These are phyloP conservation scores for Siphlonurus alternatus DNA, from an alignment of 2,888 invertebrate genomes.

Conservation along the genomic window DNA sequence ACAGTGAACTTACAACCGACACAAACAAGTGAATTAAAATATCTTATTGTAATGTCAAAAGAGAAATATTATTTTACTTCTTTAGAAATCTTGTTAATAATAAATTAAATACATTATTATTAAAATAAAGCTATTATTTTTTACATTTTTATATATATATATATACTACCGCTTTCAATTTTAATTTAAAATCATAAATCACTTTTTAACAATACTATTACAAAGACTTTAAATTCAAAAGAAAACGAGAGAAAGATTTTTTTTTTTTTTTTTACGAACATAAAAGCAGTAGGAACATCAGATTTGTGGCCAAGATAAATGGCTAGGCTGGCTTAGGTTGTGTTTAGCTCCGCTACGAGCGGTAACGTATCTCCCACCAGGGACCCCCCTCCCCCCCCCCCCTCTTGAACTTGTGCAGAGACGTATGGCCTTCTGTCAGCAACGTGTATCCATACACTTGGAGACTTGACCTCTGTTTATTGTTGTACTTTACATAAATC, in stretches of 20 bases:
- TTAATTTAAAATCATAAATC: background rate
- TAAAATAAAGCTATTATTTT: background rate
- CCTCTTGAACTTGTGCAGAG: too few relatives aligned
- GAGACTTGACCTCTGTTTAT: too few relatives aligned
- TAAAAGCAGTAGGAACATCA: background rate
- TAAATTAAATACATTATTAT: background rate
- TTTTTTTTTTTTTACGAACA: too few relatives aligned
- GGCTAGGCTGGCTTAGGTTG: background rate
- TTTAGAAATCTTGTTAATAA: background rate
- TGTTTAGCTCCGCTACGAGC: background rate
- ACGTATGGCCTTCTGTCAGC: too few relatives aligned
- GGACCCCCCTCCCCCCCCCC: background rate
- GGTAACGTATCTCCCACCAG: background rate
- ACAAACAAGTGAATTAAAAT: too few relatives aligned
- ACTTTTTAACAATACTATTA: background rate
- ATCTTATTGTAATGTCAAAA: too few relatives aligned
- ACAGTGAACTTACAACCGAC: too few relatives aligned
- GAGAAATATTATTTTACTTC: too few relatives aligned
- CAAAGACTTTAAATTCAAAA: background rate
- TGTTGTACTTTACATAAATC: too few relatives aligned
- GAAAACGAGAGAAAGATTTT: background rate
- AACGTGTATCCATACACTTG: too few relatives aligned
- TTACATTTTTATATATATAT: background rate
- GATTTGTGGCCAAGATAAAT: background rate
- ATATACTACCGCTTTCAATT: background rate